These are phyloP conservation scores for Lepisosteus osseus DNA, from an alignment of 2,113 vertebrate genomes.

Conservation along the genomic window DNA sequence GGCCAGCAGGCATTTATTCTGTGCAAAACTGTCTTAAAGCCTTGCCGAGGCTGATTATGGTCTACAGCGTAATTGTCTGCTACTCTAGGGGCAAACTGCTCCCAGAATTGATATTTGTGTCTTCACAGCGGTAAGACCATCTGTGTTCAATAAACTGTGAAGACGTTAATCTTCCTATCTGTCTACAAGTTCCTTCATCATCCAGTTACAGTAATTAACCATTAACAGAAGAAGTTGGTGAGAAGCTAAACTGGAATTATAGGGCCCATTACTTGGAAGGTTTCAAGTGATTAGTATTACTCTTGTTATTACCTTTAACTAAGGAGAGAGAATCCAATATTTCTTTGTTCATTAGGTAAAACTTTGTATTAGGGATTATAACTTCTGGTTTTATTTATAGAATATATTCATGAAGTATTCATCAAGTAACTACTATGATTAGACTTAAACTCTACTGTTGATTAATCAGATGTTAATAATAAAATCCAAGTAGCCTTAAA, in stretches of 20 bases:
- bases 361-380: background rate
- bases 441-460: too few relatives aligned
- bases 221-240: slow-evolving; percentile 29
- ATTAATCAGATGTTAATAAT: too few relatives aligned
- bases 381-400: too few relatives aligned
- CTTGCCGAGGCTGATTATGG: background rate
- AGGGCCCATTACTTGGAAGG: slow-evolving; percentile 27
- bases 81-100: background rate
- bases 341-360: background rate
- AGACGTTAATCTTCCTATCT: slow-evolving; percentile 9
- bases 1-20: background rate
- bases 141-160: slow-evolving; percentile 7
- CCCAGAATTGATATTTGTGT: slow-evolving; percentile 2
- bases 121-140: background rate
- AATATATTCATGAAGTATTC: too few relatives aligned
- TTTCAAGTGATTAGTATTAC: slow-evolving; percentile 36
- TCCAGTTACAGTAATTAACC: slow-evolving; percentile 31
- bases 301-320: slow-evolving; percentile 18
- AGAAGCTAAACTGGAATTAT: slow-evolving; percentile 31
- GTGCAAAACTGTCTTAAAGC: background rate
- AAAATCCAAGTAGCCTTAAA: too few relatives aligned
- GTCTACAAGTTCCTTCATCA: slow-evolving; percentile 13
- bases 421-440: too few relatives aligned
- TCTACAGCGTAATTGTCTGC: background rate
- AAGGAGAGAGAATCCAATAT: slow-evolving; percentile 11